Evolutionary conservation across 2,888 invertebrate genomes (phyloP).

Genomic region (Eupithecia exiguata): DNA sequence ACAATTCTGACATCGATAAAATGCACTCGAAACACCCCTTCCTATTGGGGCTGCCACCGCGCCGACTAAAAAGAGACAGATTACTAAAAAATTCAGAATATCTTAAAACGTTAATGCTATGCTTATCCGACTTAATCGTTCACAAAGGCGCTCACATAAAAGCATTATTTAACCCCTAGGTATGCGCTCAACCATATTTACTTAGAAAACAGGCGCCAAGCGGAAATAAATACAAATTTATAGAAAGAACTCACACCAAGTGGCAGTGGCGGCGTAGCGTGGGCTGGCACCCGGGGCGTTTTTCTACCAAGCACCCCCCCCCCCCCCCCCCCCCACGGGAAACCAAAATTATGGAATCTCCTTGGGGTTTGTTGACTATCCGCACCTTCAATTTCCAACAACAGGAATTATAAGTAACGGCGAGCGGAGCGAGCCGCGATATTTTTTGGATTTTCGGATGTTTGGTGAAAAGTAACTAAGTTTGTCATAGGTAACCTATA

Average conservation of each 20-base stretch:
- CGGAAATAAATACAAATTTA: background rate
- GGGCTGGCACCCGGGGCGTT: no score
- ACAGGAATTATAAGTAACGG: no score
- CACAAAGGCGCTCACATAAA: constrained; percentile 49
- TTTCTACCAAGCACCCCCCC: no score
- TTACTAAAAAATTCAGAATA: constrained; percentile 3
- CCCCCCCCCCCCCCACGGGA: no score
- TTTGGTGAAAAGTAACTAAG: no score
- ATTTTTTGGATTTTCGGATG: no score
- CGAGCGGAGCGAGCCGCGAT: no score
- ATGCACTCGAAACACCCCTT: background rate
- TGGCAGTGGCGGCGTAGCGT: no score
- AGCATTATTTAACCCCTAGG: constrained; percentile 60
- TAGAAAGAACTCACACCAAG: background rate
- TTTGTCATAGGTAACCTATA: no score
- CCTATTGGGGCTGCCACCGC: background rate
- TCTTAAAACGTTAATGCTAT: constrained; percentile 19
- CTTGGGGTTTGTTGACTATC: no score
- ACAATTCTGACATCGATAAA: background rate
- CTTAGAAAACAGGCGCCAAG: constrained; percentile 9
- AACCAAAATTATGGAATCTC: no score
- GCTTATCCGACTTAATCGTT: constrained; percentile 43
- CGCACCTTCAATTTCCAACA: no score
- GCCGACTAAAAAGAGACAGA: background rate
- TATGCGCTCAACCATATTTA: constrained; percentile 44